Evolutionary conservation across 2,113 vertebrate species (phyloP).

Genomic region (Rhinolophus sinicus): DNA sequence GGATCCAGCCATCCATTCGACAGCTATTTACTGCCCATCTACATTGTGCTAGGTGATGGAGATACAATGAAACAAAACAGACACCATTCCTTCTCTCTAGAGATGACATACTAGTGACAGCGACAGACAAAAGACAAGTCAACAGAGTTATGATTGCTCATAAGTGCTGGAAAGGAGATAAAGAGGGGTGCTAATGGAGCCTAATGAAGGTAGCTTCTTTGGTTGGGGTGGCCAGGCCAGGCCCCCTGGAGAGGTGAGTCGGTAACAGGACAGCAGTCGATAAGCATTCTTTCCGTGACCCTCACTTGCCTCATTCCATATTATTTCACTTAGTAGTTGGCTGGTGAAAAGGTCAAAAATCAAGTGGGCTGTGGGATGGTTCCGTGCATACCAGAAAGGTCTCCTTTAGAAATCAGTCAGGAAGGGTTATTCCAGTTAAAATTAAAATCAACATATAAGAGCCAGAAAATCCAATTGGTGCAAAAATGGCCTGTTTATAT

Average conservation of each 20-base stretch:
- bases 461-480: not conserved
- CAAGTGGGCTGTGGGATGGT: not conserved
- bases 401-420: not conserved
- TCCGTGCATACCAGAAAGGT: not conserved
- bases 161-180: not conserved
- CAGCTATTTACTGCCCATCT: not conserved
- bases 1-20: not conserved
- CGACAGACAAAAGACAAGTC: not conserved
- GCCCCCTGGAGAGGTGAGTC: not conserved
- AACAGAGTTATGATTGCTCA: not conserved
- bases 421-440: constrained; percentile 5
- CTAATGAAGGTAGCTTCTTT: not conserved
- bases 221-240: not conserved
- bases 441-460: constrained; percentile 50
- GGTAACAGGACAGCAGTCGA: not conserved
- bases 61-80: not conserved
- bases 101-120: not conserved
- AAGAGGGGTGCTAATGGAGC: not conserved
- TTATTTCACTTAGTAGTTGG: not conserved
- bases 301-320: not conserved
- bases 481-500: constrained; percentile 61
- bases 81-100: not conserved
- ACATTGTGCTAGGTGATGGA: not conserved
- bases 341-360: not conserved
- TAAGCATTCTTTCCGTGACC: not conserved